phyloP scores from a whole-genome alignment of 1,140 invertebrate species.

The Zeugodacus cucurbitae region DNA sequence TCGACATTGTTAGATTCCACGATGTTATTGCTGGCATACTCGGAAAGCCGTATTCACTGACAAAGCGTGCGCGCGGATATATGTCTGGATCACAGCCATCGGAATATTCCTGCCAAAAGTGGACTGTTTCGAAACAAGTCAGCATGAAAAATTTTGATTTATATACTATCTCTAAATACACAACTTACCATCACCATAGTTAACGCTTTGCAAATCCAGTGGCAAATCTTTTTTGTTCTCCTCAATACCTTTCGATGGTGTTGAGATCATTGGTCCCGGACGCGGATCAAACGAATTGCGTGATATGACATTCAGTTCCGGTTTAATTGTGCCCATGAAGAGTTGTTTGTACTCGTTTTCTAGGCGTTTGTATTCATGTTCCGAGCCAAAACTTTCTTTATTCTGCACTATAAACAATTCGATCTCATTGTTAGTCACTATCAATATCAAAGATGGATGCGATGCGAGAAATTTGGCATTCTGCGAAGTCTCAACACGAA shows the following conservation, averaged over 20 bases:
- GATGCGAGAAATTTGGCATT: slow-evolving; percentile 87
- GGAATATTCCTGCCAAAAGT: slow-evolving; percentile 88
- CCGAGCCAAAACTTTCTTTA: slow-evolving; percentile 78
- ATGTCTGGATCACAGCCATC: slow-evolving; percentile 81
- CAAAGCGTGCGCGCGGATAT: slow-evolving; percentile 86
- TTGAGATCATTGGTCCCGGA: slow-evolving; percentile 72
- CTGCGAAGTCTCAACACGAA: slow-evolving; percentile 82
- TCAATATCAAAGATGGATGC: slow-evolving; percentile 88
- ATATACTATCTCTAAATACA: too few species aligned
- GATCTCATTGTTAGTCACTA: slow-evolving; percentile 98
- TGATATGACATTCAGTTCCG: slow-evolving; percentile 74
- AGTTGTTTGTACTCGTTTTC: slow-evolving; percentile 86
- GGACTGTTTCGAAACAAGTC: slow-evolving; percentile 71
- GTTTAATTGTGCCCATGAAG: slow-evolving; percentile 83
- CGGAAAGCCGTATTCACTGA: slow-evolving; percentile 96
- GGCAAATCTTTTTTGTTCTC: slow-evolving; percentile 76
- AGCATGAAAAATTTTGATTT: not conserved
- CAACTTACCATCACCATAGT: slow-evolving; percentile 86
- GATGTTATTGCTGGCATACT: slow-evolving; percentile 79
- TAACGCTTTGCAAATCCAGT: slow-evolving; percentile 79
- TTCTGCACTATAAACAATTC: slow-evolving; percentile 86
- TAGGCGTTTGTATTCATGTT: slow-evolving; percentile 70
- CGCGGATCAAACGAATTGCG: slow-evolving; percentile 54
- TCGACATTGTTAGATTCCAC: slow-evolving; percentile 69
- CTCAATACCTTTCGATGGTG: slow-evolving; percentile 91